These are phyloP conservation scores for Myotis lucifugus DNA, from an alignment of 2,113 vertebrate species.

Conservation along the genomic window DNA sequence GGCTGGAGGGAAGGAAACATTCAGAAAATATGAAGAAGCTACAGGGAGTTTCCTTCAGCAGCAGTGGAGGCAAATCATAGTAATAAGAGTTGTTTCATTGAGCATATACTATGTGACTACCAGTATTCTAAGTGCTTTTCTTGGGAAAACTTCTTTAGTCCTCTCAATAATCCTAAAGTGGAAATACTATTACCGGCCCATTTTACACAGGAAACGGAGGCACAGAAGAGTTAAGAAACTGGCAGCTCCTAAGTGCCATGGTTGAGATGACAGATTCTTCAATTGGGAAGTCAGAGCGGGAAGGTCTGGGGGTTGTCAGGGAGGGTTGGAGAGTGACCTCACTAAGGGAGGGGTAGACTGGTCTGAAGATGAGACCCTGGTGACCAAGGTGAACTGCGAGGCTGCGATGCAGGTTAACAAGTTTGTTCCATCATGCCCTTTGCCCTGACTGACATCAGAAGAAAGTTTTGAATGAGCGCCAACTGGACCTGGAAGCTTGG, in stretches of 20 bases:
- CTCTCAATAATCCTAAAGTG: background rate
- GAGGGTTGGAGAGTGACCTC: background rate
- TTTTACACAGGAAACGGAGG: background rate
- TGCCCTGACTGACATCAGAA: background rate
- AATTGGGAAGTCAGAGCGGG: background rate
- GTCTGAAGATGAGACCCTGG: background rate
- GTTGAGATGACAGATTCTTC: background rate
- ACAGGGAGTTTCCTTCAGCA: background rate
- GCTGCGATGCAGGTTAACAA: background rate
- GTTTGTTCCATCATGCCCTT: background rate
- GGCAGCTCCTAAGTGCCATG: background rate
- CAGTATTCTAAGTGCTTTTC: background rate
- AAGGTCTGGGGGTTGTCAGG: background rate
- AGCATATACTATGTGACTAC: background rate
- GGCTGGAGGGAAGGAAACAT: background rate
- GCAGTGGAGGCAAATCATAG: background rate
- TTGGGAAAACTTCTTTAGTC: background rate
- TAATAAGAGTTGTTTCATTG: background rate
- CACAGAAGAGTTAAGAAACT: background rate
- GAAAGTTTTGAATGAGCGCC: background rate
- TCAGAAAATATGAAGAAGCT: background rate
- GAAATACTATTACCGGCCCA: background rate
- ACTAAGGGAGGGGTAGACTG: too few species aligned
- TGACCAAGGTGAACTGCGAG: background rate
- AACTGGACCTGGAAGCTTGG: accelerated